phyloP scores from a whole-genome alignment of 1,140 invertebrate genomes.

The Trypoxylus dichotomus region DNA sequence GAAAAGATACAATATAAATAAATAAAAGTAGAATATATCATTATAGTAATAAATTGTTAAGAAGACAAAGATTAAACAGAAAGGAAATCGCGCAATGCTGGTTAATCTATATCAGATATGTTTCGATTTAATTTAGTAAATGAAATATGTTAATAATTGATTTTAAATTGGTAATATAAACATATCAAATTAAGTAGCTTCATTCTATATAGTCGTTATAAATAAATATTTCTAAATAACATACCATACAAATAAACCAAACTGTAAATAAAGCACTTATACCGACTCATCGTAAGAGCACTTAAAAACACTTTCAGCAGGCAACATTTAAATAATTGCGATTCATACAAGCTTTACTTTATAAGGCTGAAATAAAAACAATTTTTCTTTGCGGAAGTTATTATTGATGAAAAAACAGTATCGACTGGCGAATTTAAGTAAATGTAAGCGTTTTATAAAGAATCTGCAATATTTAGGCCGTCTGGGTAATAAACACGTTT shows the following conservation, averaged over 20 bases:
- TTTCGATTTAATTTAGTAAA: no score
- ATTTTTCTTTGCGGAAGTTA: not conserved
- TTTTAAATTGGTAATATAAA: no score
- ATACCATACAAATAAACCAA: conserved; percentile 7
- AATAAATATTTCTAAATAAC: not conserved
- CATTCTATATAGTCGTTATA: no score
- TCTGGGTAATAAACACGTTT: not conserved
- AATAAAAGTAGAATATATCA: no score
- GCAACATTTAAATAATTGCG: conserved; percentile 5
- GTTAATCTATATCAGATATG: no score
- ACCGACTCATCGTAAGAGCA: not conserved
- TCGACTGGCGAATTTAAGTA: not conserved
- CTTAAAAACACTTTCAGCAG: not conserved
- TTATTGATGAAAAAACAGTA: not conserved
- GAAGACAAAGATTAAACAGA: no score
- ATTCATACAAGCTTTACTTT: not conserved
- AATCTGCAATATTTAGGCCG: not conserved
- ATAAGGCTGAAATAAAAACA: not conserved
- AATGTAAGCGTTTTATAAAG: not conserved
- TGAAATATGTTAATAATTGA: no score
- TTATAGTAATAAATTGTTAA: no score
- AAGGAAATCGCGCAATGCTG: no score
- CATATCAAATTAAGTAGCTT: no score
- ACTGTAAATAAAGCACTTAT: not conserved
- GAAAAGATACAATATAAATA: no score